These are phyloP conservation scores for Drosophila murphyi DNA, from an alignment of 1,140 invertebrate genomes.

Conservation along the genomic window DNA sequence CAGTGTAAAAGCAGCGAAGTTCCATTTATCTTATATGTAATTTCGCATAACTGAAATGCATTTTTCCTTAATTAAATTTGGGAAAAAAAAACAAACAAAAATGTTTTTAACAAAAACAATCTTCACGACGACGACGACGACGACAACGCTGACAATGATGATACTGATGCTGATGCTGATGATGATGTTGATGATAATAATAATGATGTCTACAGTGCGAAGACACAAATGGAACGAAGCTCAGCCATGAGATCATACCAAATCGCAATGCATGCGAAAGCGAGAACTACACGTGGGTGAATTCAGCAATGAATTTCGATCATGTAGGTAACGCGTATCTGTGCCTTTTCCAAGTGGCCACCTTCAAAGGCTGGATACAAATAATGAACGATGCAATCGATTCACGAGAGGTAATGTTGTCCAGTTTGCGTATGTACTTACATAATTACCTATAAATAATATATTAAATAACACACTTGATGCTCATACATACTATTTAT, in stretches of 20 bases:
- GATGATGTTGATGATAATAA: not conserved
- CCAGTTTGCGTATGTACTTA: slow-evolving; percentile 32
- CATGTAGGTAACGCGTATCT: slow-evolving; percentile 98
- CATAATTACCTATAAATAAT: slow-evolving; percentile 21
- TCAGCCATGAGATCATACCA: slow-evolving; percentile 94
- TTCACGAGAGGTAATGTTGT: slow-evolving; percentile 91
- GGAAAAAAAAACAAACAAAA: slow-evolving; percentile 54
- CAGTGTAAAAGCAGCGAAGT: slow-evolving; percentile 15
- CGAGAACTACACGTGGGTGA: slow-evolving; percentile 97
- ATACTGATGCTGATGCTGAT: slow-evolving; percentile 23
- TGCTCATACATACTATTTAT: slow-evolving; percentile 21
- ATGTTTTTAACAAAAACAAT: slow-evolving; percentile 16
- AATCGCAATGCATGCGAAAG: slow-evolving; percentile 92
- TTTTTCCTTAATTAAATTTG: slow-evolving; percentile 59
- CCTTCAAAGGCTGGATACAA: slow-evolving; percentile 97
- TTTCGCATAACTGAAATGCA: slow-evolving; percentile 68
- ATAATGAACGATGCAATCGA: slow-evolving; percentile 99
- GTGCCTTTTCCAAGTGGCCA: slow-evolving; percentile 99
- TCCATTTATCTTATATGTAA: slow-evolving; percentile 34
- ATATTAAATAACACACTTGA: slow-evolving; percentile 11
- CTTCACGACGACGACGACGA: slow-evolving; percentile 3
- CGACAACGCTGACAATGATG: not conserved
- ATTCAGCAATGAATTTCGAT: slow-evolving; percentile 99
- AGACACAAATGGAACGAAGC: slow-evolving; percentile 91
- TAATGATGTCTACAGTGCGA: slow-evolving; percentile 89